Evolutionary conservation across 2,113 vertebrate genomes (phyloP), one percentile per base, ranked within the genome.

Genomic region (Podarcis raffonei): DNA sequence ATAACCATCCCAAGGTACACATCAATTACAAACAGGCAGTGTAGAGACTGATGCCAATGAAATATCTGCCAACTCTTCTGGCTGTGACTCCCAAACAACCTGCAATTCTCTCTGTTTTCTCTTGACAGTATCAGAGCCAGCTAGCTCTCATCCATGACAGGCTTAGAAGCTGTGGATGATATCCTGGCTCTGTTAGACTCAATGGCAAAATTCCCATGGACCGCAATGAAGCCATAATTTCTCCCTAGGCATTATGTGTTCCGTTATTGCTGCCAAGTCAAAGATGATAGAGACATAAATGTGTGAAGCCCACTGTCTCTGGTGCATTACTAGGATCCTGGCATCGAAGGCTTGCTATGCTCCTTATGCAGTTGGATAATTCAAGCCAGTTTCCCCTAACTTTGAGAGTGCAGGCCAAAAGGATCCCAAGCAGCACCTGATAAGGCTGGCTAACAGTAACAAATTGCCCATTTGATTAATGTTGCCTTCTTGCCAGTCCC

Each of bases 261-360:
- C 81, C 81, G 23, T 84, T 69, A 62, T 78, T 84, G 23, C 53
- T 89, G 87, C 87, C 87, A 89, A 89, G 39, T 53, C 81, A 78
- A 77, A 84, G 87, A 83, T 89, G 83, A 89, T 78, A 84, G 81
- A 89, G 81, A 89, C 81, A 83, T 89, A 69, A 89, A 84, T 89
- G 74, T 77, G 37, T 71, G 74, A 89, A 89, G 25, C 81, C 81
- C 62, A 69, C 75, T 84, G 87, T 78, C 35, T 77, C 65, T 57
- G 83, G 23, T 84, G 42, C 62, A 84, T 84, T 84, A 57, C 6
- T 20, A 59, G 71, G 11, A 89, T 37, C 42, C 74, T 89, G 87
- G 87, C 81, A 78, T 13, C 15, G n/a, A 69, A 77, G 25, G 42
- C n/a, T 78, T 89, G 74, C 25, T 78, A 27, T 76, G 82, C 9